These are phyloP conservation scores for Callipepla californica DNA, from an alignment of 2,113 vertebrate genomes.

Conservation along the genomic window DNA sequence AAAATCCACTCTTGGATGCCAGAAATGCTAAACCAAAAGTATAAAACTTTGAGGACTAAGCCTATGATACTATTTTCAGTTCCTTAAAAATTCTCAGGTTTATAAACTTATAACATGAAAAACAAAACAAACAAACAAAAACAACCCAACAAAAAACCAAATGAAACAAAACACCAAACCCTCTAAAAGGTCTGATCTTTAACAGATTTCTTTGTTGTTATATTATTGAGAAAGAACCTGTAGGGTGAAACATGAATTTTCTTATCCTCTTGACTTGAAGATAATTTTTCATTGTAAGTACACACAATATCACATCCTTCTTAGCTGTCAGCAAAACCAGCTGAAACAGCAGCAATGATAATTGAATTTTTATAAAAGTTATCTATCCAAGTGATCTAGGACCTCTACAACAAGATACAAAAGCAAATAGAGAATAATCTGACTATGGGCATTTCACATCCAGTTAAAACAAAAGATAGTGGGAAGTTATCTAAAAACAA, in stretches of 20 bases:
- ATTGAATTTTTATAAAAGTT: neutral
- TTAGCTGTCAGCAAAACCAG: neutral
- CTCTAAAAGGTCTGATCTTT: neutral
- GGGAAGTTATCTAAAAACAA: neutral
- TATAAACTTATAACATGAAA: slow-evolving; percentile 13
- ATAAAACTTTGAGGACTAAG: neutral
- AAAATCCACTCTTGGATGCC: neutral
- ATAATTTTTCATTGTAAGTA: neutral
- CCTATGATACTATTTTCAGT: neutral
- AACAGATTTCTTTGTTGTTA: neutral
- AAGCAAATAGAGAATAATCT: neutral
- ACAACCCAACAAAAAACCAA: neutral
- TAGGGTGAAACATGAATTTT: neutral
- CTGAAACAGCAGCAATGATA: slow-evolving; percentile 1
- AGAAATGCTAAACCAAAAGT: neutral
- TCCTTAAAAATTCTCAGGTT: neutral
- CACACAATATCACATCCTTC: neutral
- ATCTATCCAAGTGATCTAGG: neutral
- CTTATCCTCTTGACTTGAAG: neutral
- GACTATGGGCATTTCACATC: neutral
- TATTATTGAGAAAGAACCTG: neutral
- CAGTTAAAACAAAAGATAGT: neutral
- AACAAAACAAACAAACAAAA: neutral
- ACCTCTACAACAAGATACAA: neutral
- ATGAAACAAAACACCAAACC: neutral